Evolutionary conservation across 2,113 vertebrate species (phyloP).

Genomic region (Globicephala melas): DNA sequence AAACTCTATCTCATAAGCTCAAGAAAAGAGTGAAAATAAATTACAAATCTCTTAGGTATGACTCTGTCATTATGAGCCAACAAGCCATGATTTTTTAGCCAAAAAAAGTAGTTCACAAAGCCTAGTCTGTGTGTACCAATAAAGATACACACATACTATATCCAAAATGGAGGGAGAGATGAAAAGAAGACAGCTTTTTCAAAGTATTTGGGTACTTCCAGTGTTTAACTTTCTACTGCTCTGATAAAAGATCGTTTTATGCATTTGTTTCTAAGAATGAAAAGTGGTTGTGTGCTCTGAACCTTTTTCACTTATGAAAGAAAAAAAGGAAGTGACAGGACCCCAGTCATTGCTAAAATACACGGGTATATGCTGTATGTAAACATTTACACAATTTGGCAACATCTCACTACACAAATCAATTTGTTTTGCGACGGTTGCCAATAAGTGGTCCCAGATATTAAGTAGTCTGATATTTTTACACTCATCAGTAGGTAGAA

Average conservation of each 20-base stretch:
- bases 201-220: neutral
- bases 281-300: accelerated
- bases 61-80: neutral
- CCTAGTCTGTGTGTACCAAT: neutral
- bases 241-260: neutral
- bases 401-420: neutral
- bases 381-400: neutral
- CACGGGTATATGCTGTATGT: accelerated
- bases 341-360: neutral
- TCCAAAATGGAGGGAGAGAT: neutral
- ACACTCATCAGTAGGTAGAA: slow-evolving; percentile 13
- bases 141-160: neutral
- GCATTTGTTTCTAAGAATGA: neutral
- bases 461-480: neutral
- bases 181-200: neutral
- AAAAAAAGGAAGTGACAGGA: neutral
- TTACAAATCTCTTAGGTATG: neutral
- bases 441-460: neutral
- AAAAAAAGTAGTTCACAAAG: neutral
- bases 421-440: neutral
- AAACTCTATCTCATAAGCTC: neutral
- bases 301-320: neutral
- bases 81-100: neutral
- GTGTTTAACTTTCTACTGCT: neutral
- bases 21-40: neutral